A percentile compares a stretch with the other conserved stretches of the same genome.
Evolutionary conservation across 2,797 vertebrate genomes (phyloP).

Genomic region (Chromobotia macracanthus): DNA sequence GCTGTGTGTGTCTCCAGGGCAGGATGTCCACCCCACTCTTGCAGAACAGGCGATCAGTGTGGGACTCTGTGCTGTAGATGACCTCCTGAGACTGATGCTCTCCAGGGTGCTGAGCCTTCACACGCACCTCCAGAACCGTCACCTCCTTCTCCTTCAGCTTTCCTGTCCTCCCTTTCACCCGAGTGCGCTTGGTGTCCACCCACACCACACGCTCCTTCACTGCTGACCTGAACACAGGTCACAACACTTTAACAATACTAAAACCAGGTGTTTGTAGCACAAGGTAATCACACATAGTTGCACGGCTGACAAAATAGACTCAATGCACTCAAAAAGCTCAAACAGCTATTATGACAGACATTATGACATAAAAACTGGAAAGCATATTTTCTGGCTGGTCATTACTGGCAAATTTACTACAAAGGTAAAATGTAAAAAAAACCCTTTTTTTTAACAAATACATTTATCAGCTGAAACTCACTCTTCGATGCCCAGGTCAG

Average conservation of each 20-base stretch:
- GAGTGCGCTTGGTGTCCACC: slow-evolving; percentile 78
- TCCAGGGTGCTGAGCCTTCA: slow-evolving; percentile 78
- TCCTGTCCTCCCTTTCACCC: slow-evolving; percentile 75
- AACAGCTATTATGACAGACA: not conserved
- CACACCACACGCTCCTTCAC: slow-evolving; percentile 80
- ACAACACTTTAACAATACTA: not conserved
- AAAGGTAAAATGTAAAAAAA: not conserved
- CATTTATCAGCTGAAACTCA: slow-evolving; percentile 62
- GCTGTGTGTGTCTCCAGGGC: slow-evolving; percentile 72
- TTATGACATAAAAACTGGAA: not conserved
- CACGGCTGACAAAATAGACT: not conserved
- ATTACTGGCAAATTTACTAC: not conserved
- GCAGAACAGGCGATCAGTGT: slow-evolving; percentile 79
- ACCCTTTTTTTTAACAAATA: not conserved
- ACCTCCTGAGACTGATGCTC: slow-evolving; percentile 75
- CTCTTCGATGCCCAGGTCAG: slow-evolving; percentile 79
- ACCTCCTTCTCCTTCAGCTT: slow-evolving; percentile 80
- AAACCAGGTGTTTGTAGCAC: not conserved
- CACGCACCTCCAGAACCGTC: slow-evolving; percentile 78
- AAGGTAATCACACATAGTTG: not conserved
- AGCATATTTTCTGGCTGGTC: not conserved
- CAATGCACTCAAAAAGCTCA: not conserved
- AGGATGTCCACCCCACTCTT: slow-evolving; percentile 74
- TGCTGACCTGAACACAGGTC: slow-evolving; percentile 68
- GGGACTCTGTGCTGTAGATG: slow-evolving; percentile 79